Evolutionary conservation across 1,140 invertebrate species (phyloP), one percentile per base, ranked within the genome.

Genomic region (Eriocheir sinensis): DNA sequence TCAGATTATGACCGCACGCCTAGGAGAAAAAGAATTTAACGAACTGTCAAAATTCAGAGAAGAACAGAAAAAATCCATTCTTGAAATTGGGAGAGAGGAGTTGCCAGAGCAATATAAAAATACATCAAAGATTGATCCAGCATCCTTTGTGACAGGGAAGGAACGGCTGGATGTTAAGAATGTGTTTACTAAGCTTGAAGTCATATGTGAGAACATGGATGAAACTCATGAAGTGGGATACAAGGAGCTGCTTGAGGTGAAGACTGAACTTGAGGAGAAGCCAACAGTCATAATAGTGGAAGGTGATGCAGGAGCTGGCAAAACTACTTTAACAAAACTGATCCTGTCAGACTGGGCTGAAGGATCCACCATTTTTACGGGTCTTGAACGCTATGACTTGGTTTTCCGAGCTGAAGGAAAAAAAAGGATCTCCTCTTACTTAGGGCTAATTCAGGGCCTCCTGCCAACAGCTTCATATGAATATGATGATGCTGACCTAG

Each of bases 251-350:
- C 80, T 94, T 44, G 79, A 60, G 6, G 30, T 85, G 36, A 94
- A 44, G 34, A 91, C 89, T 53, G 79, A 91, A 38, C 27, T 72
- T 27, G 89, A 32, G 0, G 40, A 44, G 0, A 48, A 17, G 8
- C 93, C 93, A 81, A n/a, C 17, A 34, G 41, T 94, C 12, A 85
- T 34, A 27, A 3, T 94, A n/a, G 32, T 94, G 41, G 88, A 94
- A 41, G 93, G 93, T 21, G 93, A 94, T 17, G 93, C 93, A 32
- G 93, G 93, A 48, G 89, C 93, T 40, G 93, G 93, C 12, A 94
- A 94, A 40, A 94, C 86, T 41, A 94, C 93, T 21, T 48, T 94
- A 15, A 6, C 89, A 6, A 94, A 94, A 91, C 89, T 94, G 12
- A 91, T 94, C 85, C 34, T 94, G 41, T 79, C 72, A 81, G 79